phyloP scores from a whole-genome alignment of 2,888 invertebrate genomes.

The Gibbula magus region DNA sequence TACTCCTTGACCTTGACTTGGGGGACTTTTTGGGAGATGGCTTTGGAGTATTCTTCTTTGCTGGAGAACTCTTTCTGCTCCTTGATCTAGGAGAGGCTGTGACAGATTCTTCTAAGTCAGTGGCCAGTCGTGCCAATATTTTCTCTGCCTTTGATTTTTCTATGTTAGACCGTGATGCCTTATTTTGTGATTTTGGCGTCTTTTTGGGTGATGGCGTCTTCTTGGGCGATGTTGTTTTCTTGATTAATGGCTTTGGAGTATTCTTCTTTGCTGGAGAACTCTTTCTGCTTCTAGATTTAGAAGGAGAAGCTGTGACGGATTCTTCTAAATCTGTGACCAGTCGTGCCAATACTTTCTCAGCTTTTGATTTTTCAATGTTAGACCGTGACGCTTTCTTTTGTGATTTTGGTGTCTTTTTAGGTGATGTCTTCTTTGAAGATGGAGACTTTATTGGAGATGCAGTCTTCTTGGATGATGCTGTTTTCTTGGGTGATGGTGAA shows the following conservation, averaged over 20 bases:
- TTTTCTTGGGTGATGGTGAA: not conserved
- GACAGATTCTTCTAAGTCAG: too few relatives aligned
- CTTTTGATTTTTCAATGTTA: not conserved
- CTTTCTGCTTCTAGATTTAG: not conserved
- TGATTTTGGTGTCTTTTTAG: not conserved
- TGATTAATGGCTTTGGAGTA: constrained; percentile 26
- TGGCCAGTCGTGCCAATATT: too few relatives aligned
- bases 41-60: constrained; percentile 28
- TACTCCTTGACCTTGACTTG: too few relatives aligned
- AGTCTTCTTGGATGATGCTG: not conserved
- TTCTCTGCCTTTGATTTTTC: too few relatives aligned
- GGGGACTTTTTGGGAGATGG: not conserved
- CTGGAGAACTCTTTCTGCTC: not conserved
- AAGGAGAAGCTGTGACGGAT: not conserved
- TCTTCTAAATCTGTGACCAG: too few relatives aligned
- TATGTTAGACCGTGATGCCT: not conserved
- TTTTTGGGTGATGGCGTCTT: not conserved
- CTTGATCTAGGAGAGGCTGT: not conserved
- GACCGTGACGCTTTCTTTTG: not conserved
- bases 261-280: not conserved
- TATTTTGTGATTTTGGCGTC: not conserved
- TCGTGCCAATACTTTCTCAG: too few relatives aligned
- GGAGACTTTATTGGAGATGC: too few relatives aligned
- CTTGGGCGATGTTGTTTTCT: not conserved
- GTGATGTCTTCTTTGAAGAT: not conserved